Evolutionary conservation across 2,888 invertebrate species (phyloP), one percentile per base, ranked within the genome.

Genomic region (Shargacucullia verbasci): DNA sequence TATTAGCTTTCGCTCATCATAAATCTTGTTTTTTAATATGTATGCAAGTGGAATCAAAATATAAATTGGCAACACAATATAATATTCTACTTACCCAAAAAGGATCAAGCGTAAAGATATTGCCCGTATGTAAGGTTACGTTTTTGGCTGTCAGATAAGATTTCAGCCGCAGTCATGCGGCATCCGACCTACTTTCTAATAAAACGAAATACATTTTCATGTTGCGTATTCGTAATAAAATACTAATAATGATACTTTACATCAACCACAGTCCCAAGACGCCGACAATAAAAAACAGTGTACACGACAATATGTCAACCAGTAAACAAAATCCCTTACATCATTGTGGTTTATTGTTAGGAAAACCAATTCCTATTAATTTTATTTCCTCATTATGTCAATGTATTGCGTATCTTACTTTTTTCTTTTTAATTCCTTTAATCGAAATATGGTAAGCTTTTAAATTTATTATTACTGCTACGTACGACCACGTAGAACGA

Each of bases 181-280:
- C 41, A 61, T 58, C 58, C 63, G 63, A 66, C 63, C 73, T 70
- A 71, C 59, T 67, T 70, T 74, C 55, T 49, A 47, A 62, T 63
- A 66, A 60, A 63, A 64, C 50, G 61, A 64, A 76, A 66, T 66
- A 68, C 59, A 57, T 63, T 61, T 67, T 66, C 59, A 61, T 71
- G 64, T 56, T 59, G 38, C 53, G 59, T 39, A 59, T 64, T 62
- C 55, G 62, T 47, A 70, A 74, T 72, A 68, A 76, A 77, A 74
- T 62, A 74, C 66, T 66, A 73, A 73, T 75, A 75, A 75, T 69
- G 70, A 61, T 68, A 61, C 65, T 73, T 63, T 64, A 75, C 54
- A 66, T 77, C 73, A 73, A 70, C 64, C 50, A 63, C 67, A 66
- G 60, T 60, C 61, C 65, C 72, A 68, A 65, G 57, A 71, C 58